Conservation (phyloP, 2,797 vertebrate species). For the Parotocinclus haroldoi region DNA sequence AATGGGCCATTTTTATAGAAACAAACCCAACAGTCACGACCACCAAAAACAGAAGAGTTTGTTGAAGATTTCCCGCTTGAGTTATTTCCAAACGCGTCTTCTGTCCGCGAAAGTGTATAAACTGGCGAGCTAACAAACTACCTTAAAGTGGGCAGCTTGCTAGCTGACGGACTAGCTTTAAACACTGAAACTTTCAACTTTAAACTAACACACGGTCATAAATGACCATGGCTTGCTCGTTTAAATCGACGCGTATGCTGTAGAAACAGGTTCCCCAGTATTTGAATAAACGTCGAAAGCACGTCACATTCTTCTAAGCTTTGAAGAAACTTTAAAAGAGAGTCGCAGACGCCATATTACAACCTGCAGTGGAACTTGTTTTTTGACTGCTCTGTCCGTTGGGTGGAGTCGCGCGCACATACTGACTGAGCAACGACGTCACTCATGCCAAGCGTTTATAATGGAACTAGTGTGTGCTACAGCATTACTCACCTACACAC, state of each 20-base stretch:
- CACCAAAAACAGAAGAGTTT: no score
- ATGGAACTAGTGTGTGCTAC: not conserved
- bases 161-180: slow-evolving; percentile 16
- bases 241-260: slow-evolving; percentile 1
- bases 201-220: slow-evolving; percentile 15
- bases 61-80: no score
- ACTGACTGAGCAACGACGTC: slow-evolving; percentile 33
- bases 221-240: slow-evolving; percentile 26
- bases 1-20: slow-evolving; percentile 52
- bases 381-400: slow-evolving; percentile 31
- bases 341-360: slow-evolving; percentile 42
- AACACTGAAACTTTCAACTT: slow-evolving; percentile 29
- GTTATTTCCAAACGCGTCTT: not conserved
- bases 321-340: slow-evolving; percentile 28
- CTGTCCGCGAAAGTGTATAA: not conserved
- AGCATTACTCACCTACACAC: not conserved
- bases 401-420: slow-evolving; percentile 47
- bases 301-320: slow-evolving; percentile 11
- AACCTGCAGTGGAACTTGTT: slow-evolving; percentile 46
- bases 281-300: not conserved
- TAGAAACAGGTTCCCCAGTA: not conserved
- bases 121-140: not conserved
- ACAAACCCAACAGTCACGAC: not conserved
- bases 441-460: not conserved
- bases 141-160: slow-evolving; percentile 12